Evolutionary conservation across 2,797 vertebrate species (phyloP).

Genomic region (Varecia variegata): DNA sequence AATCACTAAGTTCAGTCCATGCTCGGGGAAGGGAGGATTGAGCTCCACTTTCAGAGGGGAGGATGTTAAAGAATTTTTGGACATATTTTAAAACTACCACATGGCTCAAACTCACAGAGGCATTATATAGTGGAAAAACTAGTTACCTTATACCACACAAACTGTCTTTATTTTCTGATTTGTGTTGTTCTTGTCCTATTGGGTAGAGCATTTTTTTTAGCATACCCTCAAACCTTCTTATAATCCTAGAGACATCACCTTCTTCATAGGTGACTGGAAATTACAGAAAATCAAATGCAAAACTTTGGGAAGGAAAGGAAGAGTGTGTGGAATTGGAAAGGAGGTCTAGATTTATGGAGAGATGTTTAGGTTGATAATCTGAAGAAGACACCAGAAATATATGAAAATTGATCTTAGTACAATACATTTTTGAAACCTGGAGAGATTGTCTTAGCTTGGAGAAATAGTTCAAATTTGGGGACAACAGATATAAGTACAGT

Average conservation of each 20-base stretch:
- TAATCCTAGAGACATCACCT: background rate
- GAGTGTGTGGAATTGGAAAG: background rate
- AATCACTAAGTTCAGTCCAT: background rate
- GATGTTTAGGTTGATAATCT: background rate
- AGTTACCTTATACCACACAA: background rate
- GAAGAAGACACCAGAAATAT: background rate
- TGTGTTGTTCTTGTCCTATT: background rate
- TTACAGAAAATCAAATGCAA: background rate
- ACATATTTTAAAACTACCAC: background rate
- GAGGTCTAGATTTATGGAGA: no score
- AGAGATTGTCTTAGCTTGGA: background rate
- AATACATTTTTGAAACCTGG: background rate
- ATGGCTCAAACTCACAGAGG: background rate
- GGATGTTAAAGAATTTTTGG: background rate
- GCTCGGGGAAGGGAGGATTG: background rate
- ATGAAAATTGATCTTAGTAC: background rate
- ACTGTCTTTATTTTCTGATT: background rate
- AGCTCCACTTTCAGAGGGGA: background rate
- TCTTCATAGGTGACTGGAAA: background rate
- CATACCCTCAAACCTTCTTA: background rate
- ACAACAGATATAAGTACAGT: background rate
- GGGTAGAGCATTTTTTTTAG: background rate
- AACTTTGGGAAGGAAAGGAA: background rate
- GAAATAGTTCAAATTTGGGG: background rate
- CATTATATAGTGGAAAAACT: background rate